Conservation (phyloP, 1,140 invertebrate genomes). For the Zaprionus ornatus region DNA sequence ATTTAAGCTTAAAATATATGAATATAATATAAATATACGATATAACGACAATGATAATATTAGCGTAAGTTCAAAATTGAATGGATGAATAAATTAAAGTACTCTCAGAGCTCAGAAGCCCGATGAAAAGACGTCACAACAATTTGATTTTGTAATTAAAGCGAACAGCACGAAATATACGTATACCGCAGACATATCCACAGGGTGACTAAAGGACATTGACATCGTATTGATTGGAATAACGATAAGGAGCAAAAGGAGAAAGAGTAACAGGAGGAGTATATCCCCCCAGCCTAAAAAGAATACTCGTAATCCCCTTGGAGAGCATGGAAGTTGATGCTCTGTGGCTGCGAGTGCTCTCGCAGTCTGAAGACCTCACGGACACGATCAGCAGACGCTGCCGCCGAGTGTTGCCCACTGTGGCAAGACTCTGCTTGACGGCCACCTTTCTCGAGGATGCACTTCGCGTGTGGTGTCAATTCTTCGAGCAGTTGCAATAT, state of each 20-base stretch:
- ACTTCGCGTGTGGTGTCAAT: constrained; percentile 42
- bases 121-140: neutral
- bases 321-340: constrained; percentile 1
- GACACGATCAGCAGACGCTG: constrained; percentile 27
- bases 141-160: neutral
- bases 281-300: too few relatives aligned
- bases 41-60: neutral
- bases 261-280: too few relatives aligned
- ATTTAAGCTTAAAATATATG: neutral
- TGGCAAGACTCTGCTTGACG: constrained; percentile 43
- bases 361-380: constrained; percentile 10
- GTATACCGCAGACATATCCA: neutral
- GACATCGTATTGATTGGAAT: neutral
- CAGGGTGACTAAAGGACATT: neutral
- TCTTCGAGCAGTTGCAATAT: constrained; percentile 12
- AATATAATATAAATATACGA: too few relatives aligned
- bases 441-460: constrained; percentile 51
- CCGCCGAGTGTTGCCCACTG: constrained; percentile 21
- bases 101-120: neutral
- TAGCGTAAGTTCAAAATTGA: neutral
- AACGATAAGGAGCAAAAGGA: neutral
- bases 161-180: neutral
- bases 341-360: constrained; percentile 5
- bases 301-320: neutral
- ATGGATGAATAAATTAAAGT: neutral